These are phyloP conservation scores for Natrix natrix DNA, from an alignment of 2,797 vertebrate species.

Conservation along the genomic window DNA sequence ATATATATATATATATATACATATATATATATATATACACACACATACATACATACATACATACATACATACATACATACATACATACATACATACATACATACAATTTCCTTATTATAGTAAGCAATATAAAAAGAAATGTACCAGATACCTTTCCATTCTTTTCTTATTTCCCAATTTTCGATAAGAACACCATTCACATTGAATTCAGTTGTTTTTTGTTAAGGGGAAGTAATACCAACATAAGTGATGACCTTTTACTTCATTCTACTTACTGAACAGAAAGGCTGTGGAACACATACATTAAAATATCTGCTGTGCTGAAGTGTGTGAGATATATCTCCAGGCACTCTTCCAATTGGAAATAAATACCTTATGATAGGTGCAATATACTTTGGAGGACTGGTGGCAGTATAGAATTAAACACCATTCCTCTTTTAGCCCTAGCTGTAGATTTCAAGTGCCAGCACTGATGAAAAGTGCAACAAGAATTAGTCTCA, in stretches of 20 bases:
- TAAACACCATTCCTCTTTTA: conserved; percentile 8
- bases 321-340: background rate
- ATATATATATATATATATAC: too few relatives aligned
- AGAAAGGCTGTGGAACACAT: background rate
- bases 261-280: background rate
- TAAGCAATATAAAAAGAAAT: background rate
- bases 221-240: background rate
- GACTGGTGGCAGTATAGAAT: conserved; percentile 10
- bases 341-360: conserved; percentile 4
- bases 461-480: background rate
- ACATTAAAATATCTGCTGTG: background rate
- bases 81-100: too few relatives aligned
- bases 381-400: conserved; percentile 11
- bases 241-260: background rate
- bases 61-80: too few relatives aligned
- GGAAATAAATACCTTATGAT: conserved; percentile 26
- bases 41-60: too few relatives aligned
- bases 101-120: background rate
- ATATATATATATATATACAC: too few relatives aligned
- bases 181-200: conserved; percentile 7
- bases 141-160: background rate
- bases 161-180: background rate
- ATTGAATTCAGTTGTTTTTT: conserved; percentile 23
- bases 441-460: conserved; percentile 13
- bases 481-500: background rate